phyloP scores from a whole-genome alignment of 2,797 vertebrate genomes.

The Phrynocephalus forsythii region DNA sequence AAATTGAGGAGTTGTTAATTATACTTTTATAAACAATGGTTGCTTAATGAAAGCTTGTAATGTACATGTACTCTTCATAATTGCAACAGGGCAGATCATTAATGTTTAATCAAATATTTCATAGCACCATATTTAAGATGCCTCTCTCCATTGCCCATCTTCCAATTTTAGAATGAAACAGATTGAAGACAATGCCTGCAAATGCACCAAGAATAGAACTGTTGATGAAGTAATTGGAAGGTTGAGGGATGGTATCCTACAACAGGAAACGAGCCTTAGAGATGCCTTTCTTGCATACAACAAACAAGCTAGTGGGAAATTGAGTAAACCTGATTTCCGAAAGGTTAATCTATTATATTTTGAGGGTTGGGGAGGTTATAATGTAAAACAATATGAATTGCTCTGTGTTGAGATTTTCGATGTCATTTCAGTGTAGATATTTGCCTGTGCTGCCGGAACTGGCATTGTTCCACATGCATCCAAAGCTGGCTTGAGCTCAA shows the following conservation, averaged over 20 bases:
- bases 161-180: constrained; percentile 65
- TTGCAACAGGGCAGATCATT: constrained; percentile 38
- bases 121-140: constrained; percentile 35
- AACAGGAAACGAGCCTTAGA: constrained; percentile 50
- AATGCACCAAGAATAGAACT: constrained; percentile 38
- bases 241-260: constrained; percentile 57
- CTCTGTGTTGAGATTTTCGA: neutral
- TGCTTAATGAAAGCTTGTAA: neutral
- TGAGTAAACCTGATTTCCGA: constrained; percentile 54
- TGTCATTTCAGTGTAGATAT: neutral
- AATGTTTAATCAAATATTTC: constrained; percentile 53
- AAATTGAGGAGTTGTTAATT: constrained; percentile 10
- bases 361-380: neutral
- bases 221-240: constrained; percentile 67
- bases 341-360: constrained; percentile 67
- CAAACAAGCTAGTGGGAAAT: constrained; percentile 48
- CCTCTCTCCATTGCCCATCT: constrained; percentile 35
- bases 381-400: neutral
- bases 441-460: neutral
- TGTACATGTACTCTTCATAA: constrained; percentile 4
- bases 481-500: neutral
- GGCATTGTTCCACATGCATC: neutral
- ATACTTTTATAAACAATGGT: constrained; percentile 1
- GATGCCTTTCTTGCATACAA: constrained; percentile 61
- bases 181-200: constrained; percentile 32